Base-by-base conservation (phyloP, 2,797 vertebrate species). In the Microctenopoma steveboyesi region DNA sequence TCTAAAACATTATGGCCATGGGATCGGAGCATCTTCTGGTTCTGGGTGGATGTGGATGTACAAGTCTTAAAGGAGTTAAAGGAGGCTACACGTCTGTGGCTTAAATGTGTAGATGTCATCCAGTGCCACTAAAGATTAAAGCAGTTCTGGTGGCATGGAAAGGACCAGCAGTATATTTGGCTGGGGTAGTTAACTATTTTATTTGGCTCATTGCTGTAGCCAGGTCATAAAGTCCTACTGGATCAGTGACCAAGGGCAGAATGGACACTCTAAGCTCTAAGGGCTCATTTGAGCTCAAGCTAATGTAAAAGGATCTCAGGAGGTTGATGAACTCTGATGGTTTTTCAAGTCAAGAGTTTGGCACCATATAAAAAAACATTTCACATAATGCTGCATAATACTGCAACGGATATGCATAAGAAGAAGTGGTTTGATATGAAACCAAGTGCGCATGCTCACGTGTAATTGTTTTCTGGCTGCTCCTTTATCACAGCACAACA, bases 401-500 rank as follows among this genome's bases (percentile, higher is more conserved):
- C 13, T 47, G 12, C 33, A 33, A 45, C 11, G 15, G 2, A 56
- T 53, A 7, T 14, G 6, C 60, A 48, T 16, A 18, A 22, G 42
- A 48, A 42, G 22, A 35, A 39, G 11, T 14, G 3, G 7, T 39
- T 53, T 33, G 1, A 25, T 33, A 13, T 43, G 18, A 62, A 47
- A 43, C 55, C 52, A 48, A 25, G 43, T 8, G 30, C 27, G 25
- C 5, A 12, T 49, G 18, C 40, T 15, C 4, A 12, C 60, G 28
- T 67, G 62, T 57, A 59, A 59, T 71, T 52, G 30, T 30, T 4
- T 54, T 74, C 18, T 54, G 30, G n/a, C 30, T 48, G 1, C 40
- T 58, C 22, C 33, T 72, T 69, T 78, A 80, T 78, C 71, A 15
- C 35, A 72, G 57, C 1, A 1, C 25, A 49, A 43, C 39, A 69